Evolutionary conservation across 2,888 invertebrate genomes (phyloP).

Genomic region (Campoletis raptor): DNA sequence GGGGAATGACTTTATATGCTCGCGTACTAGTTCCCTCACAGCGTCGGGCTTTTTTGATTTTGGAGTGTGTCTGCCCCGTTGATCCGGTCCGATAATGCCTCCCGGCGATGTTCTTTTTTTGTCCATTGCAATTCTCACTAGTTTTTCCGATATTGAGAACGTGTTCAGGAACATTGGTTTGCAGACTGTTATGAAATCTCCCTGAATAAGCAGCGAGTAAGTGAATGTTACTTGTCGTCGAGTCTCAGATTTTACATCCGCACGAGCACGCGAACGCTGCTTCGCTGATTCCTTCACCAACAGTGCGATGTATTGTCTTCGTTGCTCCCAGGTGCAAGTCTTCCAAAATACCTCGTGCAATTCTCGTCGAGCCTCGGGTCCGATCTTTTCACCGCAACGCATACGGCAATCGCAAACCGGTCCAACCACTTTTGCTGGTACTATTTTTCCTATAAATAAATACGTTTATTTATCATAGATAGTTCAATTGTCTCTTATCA

Average conservation of each 20-base stretch:
- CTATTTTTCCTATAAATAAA: slow-evolving; percentile 71
- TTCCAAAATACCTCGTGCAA: slow-evolving; percentile 77
- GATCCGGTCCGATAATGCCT: slow-evolving; percentile 76
- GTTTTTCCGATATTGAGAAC: slow-evolving; percentile 78
- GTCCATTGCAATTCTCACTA: slow-evolving; percentile 77
- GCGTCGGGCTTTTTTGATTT: slow-evolving; percentile 77
- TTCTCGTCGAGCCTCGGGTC: slow-evolving; percentile 73
- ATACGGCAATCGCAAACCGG: slow-evolving; percentile 77
- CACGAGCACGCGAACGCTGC: slow-evolving; percentile 75
- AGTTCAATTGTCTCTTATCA: background rate
- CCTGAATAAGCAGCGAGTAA: slow-evolving; percentile 74
- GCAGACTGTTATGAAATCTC: slow-evolving; percentile 76
- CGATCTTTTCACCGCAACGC: slow-evolving; percentile 76
- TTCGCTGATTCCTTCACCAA: slow-evolving; percentile 78
- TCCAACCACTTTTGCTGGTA: slow-evolving; percentile 77
- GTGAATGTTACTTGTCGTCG: slow-evolving; percentile 77
- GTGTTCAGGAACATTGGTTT: slow-evolving; percentile 79
- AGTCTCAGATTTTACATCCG: slow-evolving; percentile 72
- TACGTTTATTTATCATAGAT: background rate
- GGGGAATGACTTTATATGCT: slow-evolving; percentile 77
- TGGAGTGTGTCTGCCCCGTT: slow-evolving; percentile 76
- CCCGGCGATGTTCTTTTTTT: slow-evolving; percentile 76
- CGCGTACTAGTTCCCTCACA: slow-evolving; percentile 75
- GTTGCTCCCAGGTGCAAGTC: slow-evolving; percentile 76
- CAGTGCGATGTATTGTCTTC: slow-evolving; percentile 76